Conservation (phyloP, 2,797 vertebrate genomes). For the Oophaga sylvatica region DNA sequence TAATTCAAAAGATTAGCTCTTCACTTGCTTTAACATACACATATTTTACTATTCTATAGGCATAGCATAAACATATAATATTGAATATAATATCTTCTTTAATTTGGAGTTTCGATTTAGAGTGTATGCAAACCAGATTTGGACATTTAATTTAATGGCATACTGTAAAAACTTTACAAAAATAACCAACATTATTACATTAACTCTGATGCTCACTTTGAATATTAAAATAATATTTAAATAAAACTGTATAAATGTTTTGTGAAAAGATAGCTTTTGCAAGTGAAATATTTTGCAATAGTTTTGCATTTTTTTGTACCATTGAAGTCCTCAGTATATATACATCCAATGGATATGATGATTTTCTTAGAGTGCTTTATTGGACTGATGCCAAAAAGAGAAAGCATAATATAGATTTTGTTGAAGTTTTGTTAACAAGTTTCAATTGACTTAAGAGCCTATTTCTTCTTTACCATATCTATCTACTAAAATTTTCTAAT, state of each 20-base stretch:
- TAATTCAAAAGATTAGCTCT: no score
- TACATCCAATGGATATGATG: constrained; percentile 51
- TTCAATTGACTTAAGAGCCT: constrained; percentile 50
- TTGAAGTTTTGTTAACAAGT: constrained; percentile 61
- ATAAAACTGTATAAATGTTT: no score
- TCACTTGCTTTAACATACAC: no score
- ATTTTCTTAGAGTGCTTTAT: constrained; percentile 62
- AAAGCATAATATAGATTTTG: constrained; percentile 54
- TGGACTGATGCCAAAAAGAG: constrained; percentile 64
- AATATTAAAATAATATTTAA: not conserved
- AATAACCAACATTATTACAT: no score
- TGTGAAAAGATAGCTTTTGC: not conserved
- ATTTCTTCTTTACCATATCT: not conserved
- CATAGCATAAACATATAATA: not conserved
- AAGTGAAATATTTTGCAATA: constrained; percentile 1
- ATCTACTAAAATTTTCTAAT: constrained; percentile 47
- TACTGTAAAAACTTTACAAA: not conserved
- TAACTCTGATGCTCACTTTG: not conserved
- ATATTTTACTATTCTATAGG: no score
- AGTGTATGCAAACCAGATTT: not conserved
- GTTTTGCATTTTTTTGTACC: not conserved
- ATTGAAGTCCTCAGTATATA: constrained; percentile 39
- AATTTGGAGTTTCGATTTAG: not conserved
- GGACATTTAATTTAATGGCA: not conserved
- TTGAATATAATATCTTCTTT: not conserved